A percentile compares a stretch with the other conserved stretches of the same genome.
Evolutionary conservation across 2,797 vertebrate species (phyloP).

Genomic region (Eutrigla gurnardus): DNA sequence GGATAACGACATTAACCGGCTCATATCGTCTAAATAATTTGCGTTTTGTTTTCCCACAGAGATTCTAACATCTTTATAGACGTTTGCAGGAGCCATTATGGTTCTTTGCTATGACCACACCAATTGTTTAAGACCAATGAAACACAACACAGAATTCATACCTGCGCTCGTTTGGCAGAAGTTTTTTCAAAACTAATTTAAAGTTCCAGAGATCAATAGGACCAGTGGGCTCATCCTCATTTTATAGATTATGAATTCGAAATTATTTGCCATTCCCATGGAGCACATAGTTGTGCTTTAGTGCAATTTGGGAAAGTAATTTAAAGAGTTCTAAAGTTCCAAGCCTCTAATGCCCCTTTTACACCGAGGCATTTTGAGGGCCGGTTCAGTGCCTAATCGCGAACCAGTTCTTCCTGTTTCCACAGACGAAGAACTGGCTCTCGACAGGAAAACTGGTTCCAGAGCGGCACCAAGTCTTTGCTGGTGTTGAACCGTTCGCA

Average conservation of each 20-base stretch:
- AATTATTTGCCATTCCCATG: slow-evolving; percentile 52
- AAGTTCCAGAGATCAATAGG: slow-evolving; percentile 65
- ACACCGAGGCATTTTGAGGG: too few relatives aligned
- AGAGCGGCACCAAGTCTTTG: too few relatives aligned
- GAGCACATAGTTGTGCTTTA: slow-evolving; percentile 50
- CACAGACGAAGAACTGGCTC: too few relatives aligned
- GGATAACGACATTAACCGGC: slow-evolving; percentile 17
- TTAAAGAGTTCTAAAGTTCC: slow-evolving; percentile 35
- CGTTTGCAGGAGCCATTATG: slow-evolving; percentile 31
- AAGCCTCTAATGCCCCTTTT: slow-evolving; percentile 18
- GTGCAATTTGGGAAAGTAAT: slow-evolving; percentile 50
- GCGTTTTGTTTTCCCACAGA: slow-evolving; percentile 18
- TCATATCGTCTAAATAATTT: slow-evolving; percentile 19
- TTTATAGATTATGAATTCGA: slow-evolving; percentile 62
- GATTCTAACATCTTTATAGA: slow-evolving; percentile 18
- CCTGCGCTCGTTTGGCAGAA: slow-evolving; percentile 28
- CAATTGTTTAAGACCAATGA: slow-evolving; percentile 21
- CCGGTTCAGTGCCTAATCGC: too few relatives aligned
- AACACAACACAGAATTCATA: slow-evolving; percentile 30
- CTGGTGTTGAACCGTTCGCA: too few relatives aligned
- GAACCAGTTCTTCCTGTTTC: too few relatives aligned
- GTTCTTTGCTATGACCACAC: slow-evolving; percentile 11
- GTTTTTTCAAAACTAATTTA: slow-evolving; percentile 70
- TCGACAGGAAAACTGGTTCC: too few relatives aligned
- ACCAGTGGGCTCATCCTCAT: slow-evolving; percentile 51